Evolutionary conservation across 2,888 invertebrate genomes (phyloP), one percentile per base, ranked within the genome.

Genomic region (Muscina levida): DNA sequence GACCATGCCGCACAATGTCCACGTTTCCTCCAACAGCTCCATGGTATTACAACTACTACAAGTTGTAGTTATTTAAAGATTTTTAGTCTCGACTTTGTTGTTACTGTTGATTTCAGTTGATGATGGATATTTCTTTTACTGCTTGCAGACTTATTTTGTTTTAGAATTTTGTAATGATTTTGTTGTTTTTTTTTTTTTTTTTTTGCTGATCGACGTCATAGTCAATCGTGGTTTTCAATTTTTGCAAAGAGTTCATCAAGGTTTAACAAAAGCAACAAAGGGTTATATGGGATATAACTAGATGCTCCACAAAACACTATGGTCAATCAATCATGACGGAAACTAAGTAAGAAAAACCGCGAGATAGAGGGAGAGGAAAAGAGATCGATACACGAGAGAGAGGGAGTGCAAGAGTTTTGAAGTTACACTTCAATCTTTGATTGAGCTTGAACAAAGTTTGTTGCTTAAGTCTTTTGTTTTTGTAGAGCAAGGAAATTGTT

Each of bases 71-170:
- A 73, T 73, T 74, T 74, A 71, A 71, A 79, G 71, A 31, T 71
- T 67, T 48, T 65, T 51, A 51, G 48, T 39, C 46, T 48, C 62
- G 46, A 44, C 48, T 56, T 11, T 42, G 53, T 19, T 42, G 39
- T 44, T 79, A 59, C 76, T 79, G 75, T 72, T 79, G 74, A 75
- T 79, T 75, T 67, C 71, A 74, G 70, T 79, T 79, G 79, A n/a
- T n/a, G n/a, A 79, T 79, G 79, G 79, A 79, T 79, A 53, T 76
- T 72, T 79, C 68, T 79, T 67, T 24, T 62, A 66, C 71, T 78
- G 17, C 19, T 56, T 15, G 37, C 31, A 39, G 37, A n/a, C 42
- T 46, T 46, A 24, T 62, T 62, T 73, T 66, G 37, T 71, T 31
- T 53, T n/a, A n/a, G n/a, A 56, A 53, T 68, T 42, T 53, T 68